Evolutionary conservation across 2,113 vertebrate genomes (phyloP), one percentile per base, ranked within the genome.

Genomic region (Petaurus breviceps): DNA sequence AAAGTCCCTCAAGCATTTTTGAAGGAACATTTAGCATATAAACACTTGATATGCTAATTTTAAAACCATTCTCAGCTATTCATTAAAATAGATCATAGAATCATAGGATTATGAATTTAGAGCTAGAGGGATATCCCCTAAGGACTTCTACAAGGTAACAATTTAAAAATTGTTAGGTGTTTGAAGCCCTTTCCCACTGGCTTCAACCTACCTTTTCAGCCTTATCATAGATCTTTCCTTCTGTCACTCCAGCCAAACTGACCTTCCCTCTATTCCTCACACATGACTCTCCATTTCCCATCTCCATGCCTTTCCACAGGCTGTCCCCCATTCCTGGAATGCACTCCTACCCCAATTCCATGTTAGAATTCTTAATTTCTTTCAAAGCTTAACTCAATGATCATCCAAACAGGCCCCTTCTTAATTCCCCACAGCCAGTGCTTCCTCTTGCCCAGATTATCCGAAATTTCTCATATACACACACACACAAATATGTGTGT

Each of bases 1-100:
- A 92, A 94, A 49, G 95, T 97, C 91, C 90, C 96, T 94, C 22
- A 90, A 91, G 92, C 94, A 94, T 55, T 96, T 90, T 95, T 94
- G 54, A 97, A 96, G 93, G 95, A 97, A 93, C 91, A 96, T 97
- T 96, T 97, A 96, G 92, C 37, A 97, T 92, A 68, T 89, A 96
- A 96, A 98, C 94, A 96, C 97, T 97, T 97, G 96, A 93, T 96
- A 97, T 96, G 96, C 77, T 96, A 97, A 98, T 98, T 98, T 93
- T 90, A 97, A 98, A 91, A 95, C 68, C 52, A 84, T 19, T 93
- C 91, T 96, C 61, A 43, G 68, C 7, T 90, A 94, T 93, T 97
- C 95, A 97, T 94, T 97, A 94, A 96, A 94, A 95, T 95, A 43
- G 68, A 84, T 23, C n/a, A 43, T 22, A 84, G n/a, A 43, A 8